These are phyloP conservation scores for Cydia pomonella DNA, from an alignment of 1,140 invertebrate species.

Conservation along the genomic window DNA sequence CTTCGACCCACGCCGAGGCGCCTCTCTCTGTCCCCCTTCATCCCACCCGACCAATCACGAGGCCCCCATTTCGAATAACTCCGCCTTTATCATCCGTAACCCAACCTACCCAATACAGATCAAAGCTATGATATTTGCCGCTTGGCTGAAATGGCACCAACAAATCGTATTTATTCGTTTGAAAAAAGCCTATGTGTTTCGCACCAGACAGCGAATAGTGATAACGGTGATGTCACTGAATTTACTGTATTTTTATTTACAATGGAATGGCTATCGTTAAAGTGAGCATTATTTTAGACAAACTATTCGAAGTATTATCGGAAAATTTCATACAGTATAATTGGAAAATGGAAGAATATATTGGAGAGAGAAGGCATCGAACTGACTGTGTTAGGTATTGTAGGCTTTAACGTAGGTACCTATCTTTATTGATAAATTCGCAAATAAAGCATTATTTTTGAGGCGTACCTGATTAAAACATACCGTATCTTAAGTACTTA, in stretches of 20 bases:
- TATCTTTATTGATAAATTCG: no score
- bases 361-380: no score
- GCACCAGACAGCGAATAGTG: constrained; percentile 5
- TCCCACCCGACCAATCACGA: constrained; percentile 55
- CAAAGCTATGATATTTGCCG: constrained; percentile 65
- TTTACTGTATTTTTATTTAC: not conserved
- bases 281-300: not conserved
- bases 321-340: no score
- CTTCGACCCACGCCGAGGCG: constrained; percentile 33
- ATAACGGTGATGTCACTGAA: not conserved
- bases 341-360: no score
- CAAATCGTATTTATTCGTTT: constrained; percentile 66
- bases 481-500: no score
- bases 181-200: constrained; percentile 47
- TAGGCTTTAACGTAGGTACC: no score
- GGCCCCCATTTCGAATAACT: constrained; percentile 37
- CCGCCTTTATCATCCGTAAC: constrained; percentile 57
- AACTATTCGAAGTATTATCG: not conserved
- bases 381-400: no score
- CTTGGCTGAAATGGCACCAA: constrained; percentile 56
- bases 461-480: no score
- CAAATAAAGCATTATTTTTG: no score
- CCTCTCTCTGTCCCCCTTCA: constrained; percentile 19
- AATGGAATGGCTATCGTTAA: not conserved
- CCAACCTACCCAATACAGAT: constrained; percentile 70